A percentile compares a stretch with the other conserved stretches of the same genome.
phyloP scores from a whole-genome alignment of 2,113 vertebrate species.

The Pseudopodoces humilis region DNA sequence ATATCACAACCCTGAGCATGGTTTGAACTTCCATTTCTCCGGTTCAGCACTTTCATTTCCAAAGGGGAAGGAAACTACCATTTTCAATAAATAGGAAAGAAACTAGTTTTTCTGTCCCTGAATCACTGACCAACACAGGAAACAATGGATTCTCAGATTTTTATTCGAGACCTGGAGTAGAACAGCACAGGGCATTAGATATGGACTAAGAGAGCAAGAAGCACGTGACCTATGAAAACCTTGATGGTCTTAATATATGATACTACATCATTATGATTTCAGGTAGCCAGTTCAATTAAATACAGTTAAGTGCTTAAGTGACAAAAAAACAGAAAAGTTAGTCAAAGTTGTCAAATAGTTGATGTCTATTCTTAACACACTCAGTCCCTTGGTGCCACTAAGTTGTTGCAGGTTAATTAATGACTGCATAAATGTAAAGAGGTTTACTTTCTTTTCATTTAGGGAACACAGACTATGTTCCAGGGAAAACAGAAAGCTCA shows the following conservation, averaged over 20 bases:
- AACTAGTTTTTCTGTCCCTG: neutral
- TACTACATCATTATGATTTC: neutral
- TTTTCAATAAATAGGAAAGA: neutral
- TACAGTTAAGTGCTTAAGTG: slow-evolving; percentile 21
- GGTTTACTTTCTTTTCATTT: slow-evolving; percentile 40
- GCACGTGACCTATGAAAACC: neutral
- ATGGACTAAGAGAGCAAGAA: neutral
- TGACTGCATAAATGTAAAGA: slow-evolving; percentile 33
- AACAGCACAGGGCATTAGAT: neutral
- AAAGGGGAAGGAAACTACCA: neutral
- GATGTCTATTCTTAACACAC: slow-evolving; percentile 38
- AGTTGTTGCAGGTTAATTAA: slow-evolving; percentile 48
- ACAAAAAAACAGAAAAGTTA: slow-evolving; percentile 11
- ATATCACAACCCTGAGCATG: neutral
- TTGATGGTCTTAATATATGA: neutral
- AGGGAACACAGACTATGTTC: neutral
- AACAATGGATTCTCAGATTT: neutral
- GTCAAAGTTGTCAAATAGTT: slow-evolving; percentile 15
- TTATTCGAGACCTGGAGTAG: neutral
- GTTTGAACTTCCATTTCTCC: neutral
- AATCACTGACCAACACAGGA: neutral
- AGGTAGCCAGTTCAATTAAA: slow-evolving; percentile 13
- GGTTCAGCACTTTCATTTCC: neutral
- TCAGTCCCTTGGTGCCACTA: slow-evolving; percentile 18
- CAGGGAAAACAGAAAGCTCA: slow-evolving; percentile 40